phyloP scores from a whole-genome alignment of 2,888 invertebrate species.

The Pherbina coryleti region DNA sequence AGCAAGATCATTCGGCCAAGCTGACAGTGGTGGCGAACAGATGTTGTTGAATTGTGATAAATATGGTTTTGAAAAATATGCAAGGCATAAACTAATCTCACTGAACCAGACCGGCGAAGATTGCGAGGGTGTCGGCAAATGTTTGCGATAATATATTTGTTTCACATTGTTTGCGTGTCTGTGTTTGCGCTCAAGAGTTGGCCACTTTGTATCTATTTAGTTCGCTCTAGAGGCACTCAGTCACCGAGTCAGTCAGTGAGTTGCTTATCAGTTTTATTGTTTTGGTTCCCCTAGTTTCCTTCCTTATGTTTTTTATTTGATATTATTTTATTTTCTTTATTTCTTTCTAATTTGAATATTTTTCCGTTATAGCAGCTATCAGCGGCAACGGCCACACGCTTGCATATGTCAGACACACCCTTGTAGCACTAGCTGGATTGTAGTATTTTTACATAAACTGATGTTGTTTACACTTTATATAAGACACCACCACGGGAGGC shows the following conservation, averaged over 20 bases:
- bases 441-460: not conserved
- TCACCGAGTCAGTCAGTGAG: conserved; percentile 1
- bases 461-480: not conserved
- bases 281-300: conserved; percentile 9
- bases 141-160: conserved; percentile 10
- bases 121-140: conserved; percentile 4
- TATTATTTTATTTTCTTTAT: not conserved
- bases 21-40: not conserved
- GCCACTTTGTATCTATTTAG: not conserved
- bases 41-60: conserved; percentile 1
- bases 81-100: not conserved
- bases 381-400: not conserved
- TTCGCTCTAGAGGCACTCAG: not conserved
- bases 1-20: too few species aligned
- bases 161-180: not conserved
- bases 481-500: not conserved
- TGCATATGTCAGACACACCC: conserved; percentile 13
- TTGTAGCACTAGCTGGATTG: not conserved
- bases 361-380: not conserved
- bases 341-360: conserved; percentile 12
- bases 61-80: not conserved
- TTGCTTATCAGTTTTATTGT: conserved; percentile 33
- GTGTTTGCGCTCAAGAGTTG: not conserved
- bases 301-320: not conserved
- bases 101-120: not conserved